Conservation (phyloP, 2,888 invertebrate genomes). For the Cancer borealis region DNA sequence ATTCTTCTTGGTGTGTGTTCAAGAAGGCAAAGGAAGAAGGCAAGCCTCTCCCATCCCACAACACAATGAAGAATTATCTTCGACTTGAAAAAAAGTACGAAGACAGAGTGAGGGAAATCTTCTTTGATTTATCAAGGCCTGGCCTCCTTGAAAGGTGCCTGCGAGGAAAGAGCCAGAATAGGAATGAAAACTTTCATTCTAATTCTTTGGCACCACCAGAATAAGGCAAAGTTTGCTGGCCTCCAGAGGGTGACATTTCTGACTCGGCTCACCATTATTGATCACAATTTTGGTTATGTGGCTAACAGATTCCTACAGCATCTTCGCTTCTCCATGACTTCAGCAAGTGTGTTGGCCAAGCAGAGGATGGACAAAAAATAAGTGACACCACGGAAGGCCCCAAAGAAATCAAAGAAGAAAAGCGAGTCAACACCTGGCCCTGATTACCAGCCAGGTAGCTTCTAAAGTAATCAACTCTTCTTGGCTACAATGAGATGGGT, state of each 20-base stretch:
- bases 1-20: constrained; percentile 18
- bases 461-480: neutral
- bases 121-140: constrained; percentile 19
- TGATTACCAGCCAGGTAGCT: constrained; percentile 55
- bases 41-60: neutral
- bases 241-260: constrained; percentile 16
- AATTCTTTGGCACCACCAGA: constrained; percentile 31
- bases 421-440: constrained; percentile 33
- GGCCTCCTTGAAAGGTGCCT: constrained; percentile 45
- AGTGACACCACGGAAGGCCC: neutral
- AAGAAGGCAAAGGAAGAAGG: constrained; percentile 23
- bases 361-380: constrained; percentile 52
- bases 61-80: constrained; percentile 30
- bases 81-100: constrained; percentile 2
- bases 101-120: constrained; percentile 10
- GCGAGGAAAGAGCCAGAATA: neutral
- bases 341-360: neutral
- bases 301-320: neutral
- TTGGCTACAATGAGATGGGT: constrained; percentile 62
- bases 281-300: constrained; percentile 25
- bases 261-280: neutral
- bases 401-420: neutral
- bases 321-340: neutral
- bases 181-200: constrained; percentile 18
- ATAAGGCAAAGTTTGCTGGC: constrained; percentile 47